Evolutionary conservation across 1,140 invertebrate species (phyloP).

Genomic region (Drosophila biarmipes): DNA sequence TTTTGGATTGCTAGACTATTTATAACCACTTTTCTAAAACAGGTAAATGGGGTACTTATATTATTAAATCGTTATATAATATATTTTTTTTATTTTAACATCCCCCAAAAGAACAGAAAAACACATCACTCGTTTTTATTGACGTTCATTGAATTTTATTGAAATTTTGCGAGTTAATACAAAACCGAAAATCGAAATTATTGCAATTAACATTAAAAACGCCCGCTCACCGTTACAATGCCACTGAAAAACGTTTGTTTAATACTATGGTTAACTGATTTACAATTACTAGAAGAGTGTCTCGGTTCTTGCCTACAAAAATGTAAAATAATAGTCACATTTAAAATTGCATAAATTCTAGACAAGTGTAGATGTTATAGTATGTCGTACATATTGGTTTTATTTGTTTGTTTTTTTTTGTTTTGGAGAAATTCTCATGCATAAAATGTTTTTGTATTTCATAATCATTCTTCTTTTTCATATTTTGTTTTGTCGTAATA

Average conservation of each 20-base stretch:
- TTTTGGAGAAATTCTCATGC: constrained; percentile 68
- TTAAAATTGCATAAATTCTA: constrained; percentile 80
- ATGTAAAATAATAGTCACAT: constrained; percentile 80
- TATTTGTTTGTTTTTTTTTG: constrained; percentile 49
- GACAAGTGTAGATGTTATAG: constrained; percentile 72
- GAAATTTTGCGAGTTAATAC: constrained; percentile 80
- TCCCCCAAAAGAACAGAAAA: neutral
- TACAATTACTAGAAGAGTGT: constrained; percentile 73
- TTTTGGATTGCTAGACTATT: neutral
- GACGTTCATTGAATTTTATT: constrained; percentile 81
- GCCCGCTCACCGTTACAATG: constrained; percentile 73
- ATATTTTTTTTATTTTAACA: no score
- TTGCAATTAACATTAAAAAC: constrained; percentile 79
- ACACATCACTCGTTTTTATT: constrained; percentile 28
- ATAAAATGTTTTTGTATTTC: constrained; percentile 64
- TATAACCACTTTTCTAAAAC: no score
- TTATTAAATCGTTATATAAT: no score
- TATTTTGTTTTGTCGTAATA: constrained; percentile 51
- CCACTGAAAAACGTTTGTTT: constrained; percentile 73
- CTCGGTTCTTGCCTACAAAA: constrained; percentile 74
- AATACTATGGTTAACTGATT: constrained; percentile 82
- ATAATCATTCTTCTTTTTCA: constrained; percentile 42
- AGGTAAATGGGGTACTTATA: no score
- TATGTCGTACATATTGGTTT: constrained; percentile 73
- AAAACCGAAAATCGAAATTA: constrained; percentile 75